phyloP scores from a whole-genome alignment of 1,140 invertebrate species.

The Ylistrum balloti region DNA sequence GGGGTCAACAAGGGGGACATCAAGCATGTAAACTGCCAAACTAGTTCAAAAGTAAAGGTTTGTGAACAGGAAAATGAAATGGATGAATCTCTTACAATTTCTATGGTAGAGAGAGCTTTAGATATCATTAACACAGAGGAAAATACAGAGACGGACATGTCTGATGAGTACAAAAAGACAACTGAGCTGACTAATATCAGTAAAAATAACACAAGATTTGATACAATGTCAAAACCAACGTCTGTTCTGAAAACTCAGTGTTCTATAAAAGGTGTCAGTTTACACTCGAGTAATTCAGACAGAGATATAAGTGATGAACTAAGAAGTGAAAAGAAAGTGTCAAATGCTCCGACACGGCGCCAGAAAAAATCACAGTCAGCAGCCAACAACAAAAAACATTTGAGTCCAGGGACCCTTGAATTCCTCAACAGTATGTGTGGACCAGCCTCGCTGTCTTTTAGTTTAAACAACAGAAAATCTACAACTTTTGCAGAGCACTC shows the following conservation, averaged over 20 bases:
- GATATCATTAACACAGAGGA: conserved; percentile 41
- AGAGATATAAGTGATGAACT: neutral
- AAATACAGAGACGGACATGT: neutral
- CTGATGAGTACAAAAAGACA: neutral
- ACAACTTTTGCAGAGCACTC: neutral
- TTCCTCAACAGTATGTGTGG: conserved; percentile 55
- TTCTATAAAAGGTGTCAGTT: neutral
- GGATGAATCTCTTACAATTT: conserved; percentile 71
- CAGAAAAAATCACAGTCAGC: neutral
- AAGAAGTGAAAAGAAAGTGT: neutral
- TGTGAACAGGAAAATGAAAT: conserved; percentile 40
- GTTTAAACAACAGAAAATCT: neutral
- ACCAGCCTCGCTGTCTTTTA: neutral
- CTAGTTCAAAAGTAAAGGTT: neutral
- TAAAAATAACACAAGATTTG: neutral
- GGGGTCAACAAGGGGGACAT: neutral
- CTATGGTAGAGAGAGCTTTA: conserved; percentile 72
- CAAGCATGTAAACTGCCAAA: neutral
- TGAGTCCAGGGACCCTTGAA: conserved; percentile 60
- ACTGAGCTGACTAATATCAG: neutral
- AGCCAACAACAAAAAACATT: conserved; percentile 38
- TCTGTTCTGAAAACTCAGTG: neutral
- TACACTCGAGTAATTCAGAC: neutral
- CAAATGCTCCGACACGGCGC: neutral
- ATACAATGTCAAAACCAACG: neutral